Evolutionary conservation across 2,888 invertebrate species (phyloP), one percentile per base, ranked within the genome.

Genomic region (Oegoconia quadripuncta): DNA sequence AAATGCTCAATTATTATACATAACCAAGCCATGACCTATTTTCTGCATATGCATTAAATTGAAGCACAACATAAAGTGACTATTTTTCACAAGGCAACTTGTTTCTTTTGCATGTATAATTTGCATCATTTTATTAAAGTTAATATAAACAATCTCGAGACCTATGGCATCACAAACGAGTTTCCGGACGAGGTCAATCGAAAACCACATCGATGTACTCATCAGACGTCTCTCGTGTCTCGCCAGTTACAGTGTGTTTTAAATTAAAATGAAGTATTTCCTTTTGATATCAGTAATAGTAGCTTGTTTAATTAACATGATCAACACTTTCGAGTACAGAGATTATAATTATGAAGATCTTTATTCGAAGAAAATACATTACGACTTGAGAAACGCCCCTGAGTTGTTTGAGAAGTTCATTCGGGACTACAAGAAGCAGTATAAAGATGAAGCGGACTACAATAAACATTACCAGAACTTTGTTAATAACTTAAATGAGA

Each of bases 371-470:
- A 56, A 2, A 34, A 49, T 6, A 42, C 48, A 13, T 62, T 83
- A 81, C 41, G 48, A 77, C 14, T 13, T 81, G 22, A 61, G 67
- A 2, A 64, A 82, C 20, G 76, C 74, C 2, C 57, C 59, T 4
- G 28, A 48, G 2, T 34, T 79, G 6, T 83, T 81, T 37, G 11
- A 50, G 2, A 57, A 73, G 33, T 83, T 71, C 28, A 26, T 73
- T 0, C 48, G 47, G 14, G 63, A 74, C 22, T 76, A 53, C 34
- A 38, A 60, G 2, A 83, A 74, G 46, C 37, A 48, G 23, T 83
- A 83, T 39, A 59, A 62, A 29, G 35, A 64, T 40, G 46, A 64
- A 1, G 49, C 52, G 1, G 80, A 78, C 16, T 48, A 50, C 1
- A 38, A 56, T 0, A 51, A 45, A n/a, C 79, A 64, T 44, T 81